phyloP scores from a whole-genome alignment of 35 echinoderm and acorn worm species.

The Diadema setosum region DNA sequence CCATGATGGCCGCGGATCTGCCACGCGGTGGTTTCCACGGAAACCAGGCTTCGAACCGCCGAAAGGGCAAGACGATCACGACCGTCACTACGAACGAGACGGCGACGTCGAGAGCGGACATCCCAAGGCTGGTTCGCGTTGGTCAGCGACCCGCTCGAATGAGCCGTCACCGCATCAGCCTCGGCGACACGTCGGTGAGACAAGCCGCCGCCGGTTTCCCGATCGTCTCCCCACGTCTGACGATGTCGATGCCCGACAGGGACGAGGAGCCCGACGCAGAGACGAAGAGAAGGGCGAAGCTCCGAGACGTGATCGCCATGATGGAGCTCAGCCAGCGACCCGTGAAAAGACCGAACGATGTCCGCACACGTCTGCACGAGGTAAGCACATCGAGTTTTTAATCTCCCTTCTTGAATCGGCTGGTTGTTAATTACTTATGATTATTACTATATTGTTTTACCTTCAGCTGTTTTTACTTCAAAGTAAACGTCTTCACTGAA shows the following conservation, averaged over 20 bases:
- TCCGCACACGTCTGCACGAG: not conserved
- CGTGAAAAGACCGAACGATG: not conserved
- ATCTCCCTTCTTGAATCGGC: too few relatives aligned
- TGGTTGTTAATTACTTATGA: too few relatives aligned
- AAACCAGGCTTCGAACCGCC: not conserved
- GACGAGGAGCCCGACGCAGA: not conserved
- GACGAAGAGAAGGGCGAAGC: conserved; percentile 20
- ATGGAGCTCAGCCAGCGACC: conserved; percentile 31
- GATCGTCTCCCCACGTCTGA: not conserved
- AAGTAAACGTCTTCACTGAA: too few relatives aligned
- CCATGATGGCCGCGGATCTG: conserved; percentile 3
- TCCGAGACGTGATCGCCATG: conserved; percentile 28
- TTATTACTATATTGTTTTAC: too few relatives aligned
- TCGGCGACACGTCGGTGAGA: not conserved
- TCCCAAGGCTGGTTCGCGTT: not conserved
- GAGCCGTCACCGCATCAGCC: not conserved
- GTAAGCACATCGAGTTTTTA: too few relatives aligned
- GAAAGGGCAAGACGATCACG: not conserved
- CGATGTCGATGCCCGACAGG: not conserved
- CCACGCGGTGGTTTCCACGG: not conserved
- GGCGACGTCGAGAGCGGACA: not conserved
- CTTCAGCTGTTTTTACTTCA: too few relatives aligned
- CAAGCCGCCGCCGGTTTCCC: not conserved
- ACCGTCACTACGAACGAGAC: not conserved
- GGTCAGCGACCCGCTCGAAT: not conserved